A percentile compares a stretch with the other conserved stretches of the same genome.
These are phyloP conservation scores for Sitophilus oryzae DNA, from an alignment of 1,140 invertebrate genomes.

Conservation along the genomic window DNA sequence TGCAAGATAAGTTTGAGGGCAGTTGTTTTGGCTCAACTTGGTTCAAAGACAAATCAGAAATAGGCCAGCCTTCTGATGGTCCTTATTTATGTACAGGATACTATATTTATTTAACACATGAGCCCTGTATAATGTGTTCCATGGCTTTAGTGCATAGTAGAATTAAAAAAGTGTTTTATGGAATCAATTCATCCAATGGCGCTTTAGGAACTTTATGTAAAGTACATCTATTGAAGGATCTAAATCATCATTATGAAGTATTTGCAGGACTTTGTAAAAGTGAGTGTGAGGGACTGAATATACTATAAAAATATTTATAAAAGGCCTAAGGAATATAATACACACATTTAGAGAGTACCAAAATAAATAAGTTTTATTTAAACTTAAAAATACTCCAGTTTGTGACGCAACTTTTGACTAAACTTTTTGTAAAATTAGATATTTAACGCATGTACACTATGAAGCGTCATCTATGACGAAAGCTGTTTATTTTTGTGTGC, in stretches of 20 bases:
- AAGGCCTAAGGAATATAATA: too few species aligned
- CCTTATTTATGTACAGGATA: constrained; percentile 88
- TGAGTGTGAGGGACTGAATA: constrained; percentile 23
- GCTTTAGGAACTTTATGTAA: constrained; percentile 65
- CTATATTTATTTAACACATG: constrained; percentile 74
- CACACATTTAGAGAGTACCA: too few species aligned
- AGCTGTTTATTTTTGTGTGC: too few species aligned
- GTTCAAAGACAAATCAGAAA: constrained; percentile 42
- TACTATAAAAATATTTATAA: too few species aligned
- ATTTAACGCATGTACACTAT: too few species aligned
- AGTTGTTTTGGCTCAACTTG: constrained; percentile 35
- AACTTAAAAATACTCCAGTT: too few species aligned
- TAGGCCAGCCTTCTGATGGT: constrained; percentile 42
- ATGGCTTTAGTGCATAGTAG: constrained; percentile 92
- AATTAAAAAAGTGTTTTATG: constrained; percentile 76
- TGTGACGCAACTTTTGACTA: too few species aligned
- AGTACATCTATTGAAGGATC: constrained; percentile 67
- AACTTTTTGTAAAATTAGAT: too few species aligned
- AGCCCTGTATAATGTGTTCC: constrained; percentile 90
- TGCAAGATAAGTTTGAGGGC: constrained; percentile 31
- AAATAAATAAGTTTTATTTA: too few species aligned
- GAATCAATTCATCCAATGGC: constrained; percentile 53
- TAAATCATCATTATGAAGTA: constrained; percentile 92
- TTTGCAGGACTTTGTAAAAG: constrained; percentile 41
- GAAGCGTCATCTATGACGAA: too few species aligned